Evolutionary conservation across 2,113 vertebrate genomes (phyloP).

Genomic region (Caranx ignobilis): DNA sequence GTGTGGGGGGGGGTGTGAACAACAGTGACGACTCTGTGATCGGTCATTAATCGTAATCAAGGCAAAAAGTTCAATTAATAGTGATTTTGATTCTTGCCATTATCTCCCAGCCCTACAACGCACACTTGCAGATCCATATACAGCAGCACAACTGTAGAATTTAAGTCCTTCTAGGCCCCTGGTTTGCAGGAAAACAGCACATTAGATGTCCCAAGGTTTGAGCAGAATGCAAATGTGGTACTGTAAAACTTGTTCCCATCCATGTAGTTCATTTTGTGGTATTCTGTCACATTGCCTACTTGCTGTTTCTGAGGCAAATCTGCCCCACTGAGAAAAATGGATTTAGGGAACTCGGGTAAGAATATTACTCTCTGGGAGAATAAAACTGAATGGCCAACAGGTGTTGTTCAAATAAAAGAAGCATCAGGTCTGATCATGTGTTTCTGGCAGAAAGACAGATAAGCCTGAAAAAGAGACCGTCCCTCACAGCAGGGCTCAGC

Average conservation of each 20-base stretch:
- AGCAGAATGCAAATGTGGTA: slow-evolving; percentile 43
- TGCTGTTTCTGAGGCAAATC: slow-evolving; percentile 44
- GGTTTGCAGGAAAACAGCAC: slow-evolving; percentile 13
- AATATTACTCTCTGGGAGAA: slow-evolving; percentile 32
- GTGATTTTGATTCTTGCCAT: too few species aligned
- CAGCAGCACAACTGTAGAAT: neutral
- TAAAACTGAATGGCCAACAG: slow-evolving; percentile 43
- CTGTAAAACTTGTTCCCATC: slow-evolving; percentile 15
- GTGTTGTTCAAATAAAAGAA: slow-evolving; percentile 59
- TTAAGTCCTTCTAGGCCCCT: neutral
- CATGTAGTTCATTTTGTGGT: slow-evolving; percentile 17
- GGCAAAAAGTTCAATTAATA: too few species aligned
- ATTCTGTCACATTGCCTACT: slow-evolving; percentile 37
- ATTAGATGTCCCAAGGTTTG: slow-evolving; percentile 27
- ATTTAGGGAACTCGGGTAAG: slow-evolving; percentile 35
- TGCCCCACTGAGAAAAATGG: slow-evolving; percentile 42
- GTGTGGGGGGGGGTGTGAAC: too few species aligned
- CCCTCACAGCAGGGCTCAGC: slow-evolving; percentile 31
- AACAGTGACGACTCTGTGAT: too few species aligned
- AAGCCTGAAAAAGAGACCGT: slow-evolving; percentile 30
- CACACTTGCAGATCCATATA: too few species aligned
- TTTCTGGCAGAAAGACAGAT: slow-evolving; percentile 61
- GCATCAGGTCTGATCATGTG: slow-evolving; percentile 44
- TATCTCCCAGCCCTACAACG: too few species aligned
- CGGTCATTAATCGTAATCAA: too few species aligned